A percentile compares a stretch with the other conserved stretches of the same genome.
Evolutionary conservation across 2,113 vertebrate genomes (phyloP).

Genomic region (Lucifuga dentata): DNA sequence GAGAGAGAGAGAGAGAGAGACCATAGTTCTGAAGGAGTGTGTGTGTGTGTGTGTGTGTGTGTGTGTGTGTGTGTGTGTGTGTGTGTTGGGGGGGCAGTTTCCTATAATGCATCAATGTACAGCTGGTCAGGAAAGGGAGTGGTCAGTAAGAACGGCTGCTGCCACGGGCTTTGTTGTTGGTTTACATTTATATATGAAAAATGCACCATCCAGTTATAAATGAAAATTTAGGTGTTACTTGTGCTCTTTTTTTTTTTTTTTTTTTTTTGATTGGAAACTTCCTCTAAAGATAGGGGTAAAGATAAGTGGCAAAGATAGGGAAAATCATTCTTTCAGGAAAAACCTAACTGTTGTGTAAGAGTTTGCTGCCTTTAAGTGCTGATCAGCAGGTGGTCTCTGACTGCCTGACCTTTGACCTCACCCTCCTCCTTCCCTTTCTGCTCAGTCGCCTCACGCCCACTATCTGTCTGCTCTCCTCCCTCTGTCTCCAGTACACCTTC

Average conservation of each 20-base stretch:
- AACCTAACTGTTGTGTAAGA: too few species aligned
- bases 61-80: neutral
- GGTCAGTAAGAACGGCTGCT: conserved; percentile 38
- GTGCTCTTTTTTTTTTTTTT: too few species aligned
- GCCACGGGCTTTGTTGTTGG: conserved; percentile 1
- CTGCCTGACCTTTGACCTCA: conserved; percentile 51
- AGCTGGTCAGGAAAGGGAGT: conserved; percentile 47
- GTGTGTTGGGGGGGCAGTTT: conserved; percentile 35
- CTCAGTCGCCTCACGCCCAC: conserved; percentile 20
- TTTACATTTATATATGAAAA: too few species aligned
- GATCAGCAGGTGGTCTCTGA: conserved; percentile 64
- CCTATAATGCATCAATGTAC: conserved; percentile 22
- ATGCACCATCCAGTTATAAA: too few species aligned
- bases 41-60: conserved; percentile 10
- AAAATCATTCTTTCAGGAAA: too few species aligned
- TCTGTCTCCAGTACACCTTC: neutral
- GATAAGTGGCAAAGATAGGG: too few species aligned
- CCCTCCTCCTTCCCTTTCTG: neutral
- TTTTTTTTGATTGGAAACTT: too few species aligned
- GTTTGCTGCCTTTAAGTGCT: too few species aligned
- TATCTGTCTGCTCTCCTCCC: neutral
- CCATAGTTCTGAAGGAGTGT: conserved; percentile 41
- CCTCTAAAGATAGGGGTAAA: too few species aligned
- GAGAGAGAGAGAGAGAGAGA: too few species aligned
- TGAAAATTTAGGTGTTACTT: too few species aligned